Evolutionary conservation across 2,113 vertebrate genomes (phyloP), one percentile per base, ranked within the genome.

Genomic region (Myiagra hebetior): DNA sequence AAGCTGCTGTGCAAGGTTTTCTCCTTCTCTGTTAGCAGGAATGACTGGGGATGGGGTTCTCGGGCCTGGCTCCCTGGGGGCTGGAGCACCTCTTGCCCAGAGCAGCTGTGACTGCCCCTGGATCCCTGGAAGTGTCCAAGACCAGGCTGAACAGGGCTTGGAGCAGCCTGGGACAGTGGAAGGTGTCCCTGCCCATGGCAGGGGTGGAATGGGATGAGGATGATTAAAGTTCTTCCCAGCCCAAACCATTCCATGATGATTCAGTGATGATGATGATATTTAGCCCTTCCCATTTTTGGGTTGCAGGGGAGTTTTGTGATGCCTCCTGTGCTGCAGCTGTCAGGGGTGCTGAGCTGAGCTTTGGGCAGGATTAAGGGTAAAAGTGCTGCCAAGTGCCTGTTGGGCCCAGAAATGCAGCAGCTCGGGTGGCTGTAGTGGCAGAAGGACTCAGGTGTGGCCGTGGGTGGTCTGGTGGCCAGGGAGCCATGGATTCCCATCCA

Each of bases 401-500:
- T 11, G 6, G 37, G 4, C 46, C 56, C 4, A 6, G 55, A 10
- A 53, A 7, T 21, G 57, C 73, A 35, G 63, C 49, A 37, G 11
- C 33, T 55, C 1, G 2, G 39, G 65, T 11, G 6, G 28, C 2
- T 77, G 56, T 3, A 17, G 59, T 2, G 27, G 44, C 47, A 59
- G n/a, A 7, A n/a, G 19, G 53, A 17, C 52, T 30, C 8, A 1
- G 77, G 14, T 10, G n/a, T 46, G 49, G 3, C 30, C 1, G 0
- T 6, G 78, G 56, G 3, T 52, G 67, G 3, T 11, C 26, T 47
- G 55, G 41, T 60, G 67, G 63, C 13, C 46, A 13, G 15, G 44
- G 33, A 30, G 33, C 59, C 11, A 1, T 15, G 75, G n/a, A 3
- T 85, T 35, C 50, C 44, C 27, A 2, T 31, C 41, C 60, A 8